A percentile compares a stretch with the other conserved stretches of the same genome.
Conservation (phyloP, 1,140 invertebrate species). For the Drosophila pandora region DNA sequence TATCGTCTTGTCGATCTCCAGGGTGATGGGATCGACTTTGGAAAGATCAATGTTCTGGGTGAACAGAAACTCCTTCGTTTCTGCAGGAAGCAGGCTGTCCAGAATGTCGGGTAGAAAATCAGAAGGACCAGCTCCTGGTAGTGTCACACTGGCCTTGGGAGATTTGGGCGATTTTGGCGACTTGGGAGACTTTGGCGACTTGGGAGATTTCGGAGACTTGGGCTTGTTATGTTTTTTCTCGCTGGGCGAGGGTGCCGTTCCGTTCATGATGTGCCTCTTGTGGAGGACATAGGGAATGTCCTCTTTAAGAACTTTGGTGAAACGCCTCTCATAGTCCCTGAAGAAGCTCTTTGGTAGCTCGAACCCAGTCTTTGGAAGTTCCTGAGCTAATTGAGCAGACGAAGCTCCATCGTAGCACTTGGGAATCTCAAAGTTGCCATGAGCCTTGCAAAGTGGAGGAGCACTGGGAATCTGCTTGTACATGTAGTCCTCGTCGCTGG, state of each 20-base stretch:
- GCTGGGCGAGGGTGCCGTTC: conserved; percentile 87
- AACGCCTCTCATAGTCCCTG: conserved; percentile 85
- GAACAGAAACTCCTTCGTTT: conserved; percentile 86
- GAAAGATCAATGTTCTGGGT: conserved; percentile 89
- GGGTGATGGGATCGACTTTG: conserved; percentile 88
- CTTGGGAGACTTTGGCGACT: conserved; percentile 86
- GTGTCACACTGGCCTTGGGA: conserved; percentile 41
- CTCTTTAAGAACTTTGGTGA: conserved; percentile 77
- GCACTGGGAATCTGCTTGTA: conserved; percentile 89
- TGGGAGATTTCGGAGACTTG: conserved; percentile 86
- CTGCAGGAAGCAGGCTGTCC: conserved; percentile 75
- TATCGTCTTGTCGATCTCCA: conserved; percentile 87
- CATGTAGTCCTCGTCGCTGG: conserved; percentile 90
- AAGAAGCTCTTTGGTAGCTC: conserved; percentile 87
- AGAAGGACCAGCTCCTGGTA: conserved; percentile 20
- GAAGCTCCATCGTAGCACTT: conserved; percentile 82
- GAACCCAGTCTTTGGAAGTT: conserved; percentile 84
- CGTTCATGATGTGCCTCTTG: conserved; percentile 92
- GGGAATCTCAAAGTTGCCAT: conserved; percentile 88
- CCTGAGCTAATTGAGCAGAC: conserved; percentile 77
- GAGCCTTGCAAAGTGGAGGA: conserved; percentile 87
- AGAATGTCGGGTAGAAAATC: conserved; percentile 82
- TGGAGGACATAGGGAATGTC: conserved; percentile 93
- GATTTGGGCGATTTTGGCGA: conserved; percentile 85
- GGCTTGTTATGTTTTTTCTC: conserved; percentile 85